Conservation (phyloP, 1,140 invertebrate species). For the Sitophilus oryzae region DNA sequence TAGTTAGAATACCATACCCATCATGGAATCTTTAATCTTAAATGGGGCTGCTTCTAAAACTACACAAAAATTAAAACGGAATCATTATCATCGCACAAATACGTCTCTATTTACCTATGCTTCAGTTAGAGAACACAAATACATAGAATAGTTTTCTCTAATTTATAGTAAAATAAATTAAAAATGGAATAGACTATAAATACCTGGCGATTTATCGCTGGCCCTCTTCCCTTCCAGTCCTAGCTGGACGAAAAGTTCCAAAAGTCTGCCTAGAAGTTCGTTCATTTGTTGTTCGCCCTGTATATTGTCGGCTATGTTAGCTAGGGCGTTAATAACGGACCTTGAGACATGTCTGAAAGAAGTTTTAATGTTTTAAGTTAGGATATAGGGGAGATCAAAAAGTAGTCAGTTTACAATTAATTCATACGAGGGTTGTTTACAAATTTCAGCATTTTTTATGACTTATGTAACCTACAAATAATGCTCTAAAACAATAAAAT, state of each 20-base stretch:
- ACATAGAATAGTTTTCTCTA: background rate
- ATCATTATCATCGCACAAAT: background rate
- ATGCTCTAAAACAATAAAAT: no score
- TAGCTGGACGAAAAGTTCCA: conserved; percentile 96
- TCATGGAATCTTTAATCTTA: conserved; percentile 25
- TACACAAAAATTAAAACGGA: conserved; percentile 12
- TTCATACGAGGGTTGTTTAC: no score
- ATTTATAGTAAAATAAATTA: background rate
- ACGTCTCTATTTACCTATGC: no score
- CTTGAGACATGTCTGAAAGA: conserved; percentile 78
- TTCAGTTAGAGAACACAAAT: no score
- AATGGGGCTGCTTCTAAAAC: conserved; percentile 21
- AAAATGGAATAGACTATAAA: conserved; percentile 2
- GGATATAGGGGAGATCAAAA: no score
- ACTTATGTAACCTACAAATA: no score
- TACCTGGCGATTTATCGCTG: conserved; percentile 73
- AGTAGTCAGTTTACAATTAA: no score
- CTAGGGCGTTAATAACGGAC: conserved; percentile 89
- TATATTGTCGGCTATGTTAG: conserved; percentile 90
- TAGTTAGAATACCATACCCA: conserved; percentile 14
- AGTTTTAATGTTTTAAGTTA: no score
- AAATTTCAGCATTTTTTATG: no score
- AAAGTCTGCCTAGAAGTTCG: conserved; percentile 78
- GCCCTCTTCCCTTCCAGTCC: conserved; percentile 93
- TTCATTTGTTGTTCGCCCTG: conserved; percentile 80